Base-by-base conservation (phyloP, 2,888 invertebrate species). In the Malthinus flaveolus region DNA sequence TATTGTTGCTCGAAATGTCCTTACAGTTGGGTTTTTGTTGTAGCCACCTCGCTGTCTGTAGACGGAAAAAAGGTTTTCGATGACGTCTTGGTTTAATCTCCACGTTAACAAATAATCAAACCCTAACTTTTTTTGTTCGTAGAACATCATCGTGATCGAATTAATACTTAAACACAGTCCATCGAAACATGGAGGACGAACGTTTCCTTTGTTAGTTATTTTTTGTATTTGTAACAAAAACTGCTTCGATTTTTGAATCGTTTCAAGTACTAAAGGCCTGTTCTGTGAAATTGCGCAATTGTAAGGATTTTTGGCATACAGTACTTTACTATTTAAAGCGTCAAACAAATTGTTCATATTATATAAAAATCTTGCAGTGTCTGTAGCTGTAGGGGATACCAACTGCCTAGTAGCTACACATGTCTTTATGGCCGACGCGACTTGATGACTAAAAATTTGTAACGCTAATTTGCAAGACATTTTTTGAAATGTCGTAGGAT, bases 391-490 rank as follows among this genome's bases (percentile, higher is more conserved):
- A 23, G 31, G 32, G 10, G 39, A 39, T 32, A 37, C 35, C 32
- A 55, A 39, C 39, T 55, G 33, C 9, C 15, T 39, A 9, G 55
- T 49, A 2, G 31, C 12, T 13, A 37, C n/a, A 55, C 37, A 46
- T 35, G 47, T 48, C 8, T 47, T 48, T 32, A 54, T 37, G 13
- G 48, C 48, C 7, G 54, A 23, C 1, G 48, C 23, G 11, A 54
- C 23, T 36, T 23, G 37, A 55, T 55, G 37, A 23, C 49, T 49
- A 10, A 55, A 10, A n/a, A 55, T 23, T 49, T 55, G 48, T 8
- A 57, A 36, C 32, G 56, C 56, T 31, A 45, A 7, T 46, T 50
- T 56, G 8, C 49, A 44, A 35, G 39, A 45, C 56, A 57, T 57
- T 47, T 49, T 46, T 36, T 57, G 51, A 46, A 57, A 50, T 6